These are phyloP conservation scores for Lithophane socia DNA, from an alignment of 2,888 invertebrate genomes.

Conservation along the genomic window DNA sequence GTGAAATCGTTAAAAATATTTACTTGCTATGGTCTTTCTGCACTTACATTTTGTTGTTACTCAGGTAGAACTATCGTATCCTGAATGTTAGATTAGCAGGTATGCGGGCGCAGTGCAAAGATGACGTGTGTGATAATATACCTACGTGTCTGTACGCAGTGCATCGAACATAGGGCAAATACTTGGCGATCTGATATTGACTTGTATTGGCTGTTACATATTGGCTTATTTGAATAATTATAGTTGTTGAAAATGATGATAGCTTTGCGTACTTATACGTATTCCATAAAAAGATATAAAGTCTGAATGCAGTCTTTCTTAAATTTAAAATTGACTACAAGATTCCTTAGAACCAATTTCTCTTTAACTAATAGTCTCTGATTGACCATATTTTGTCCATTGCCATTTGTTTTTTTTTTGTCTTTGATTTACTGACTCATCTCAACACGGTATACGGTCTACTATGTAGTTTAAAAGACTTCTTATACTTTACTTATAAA, in stretches of 20 bases:
- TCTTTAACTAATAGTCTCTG: too few species aligned
- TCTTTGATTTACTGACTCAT: not conserved
- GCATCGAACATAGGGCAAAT: slow-evolving; percentile 36
- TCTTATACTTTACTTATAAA: not conserved
- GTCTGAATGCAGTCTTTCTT: not conserved
- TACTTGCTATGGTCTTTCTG: slow-evolving; percentile 30
- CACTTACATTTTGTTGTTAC: not conserved
- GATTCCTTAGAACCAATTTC: not conserved
- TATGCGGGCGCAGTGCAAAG: slow-evolving; percentile 74
- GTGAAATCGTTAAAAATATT: not conserved
- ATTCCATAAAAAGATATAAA: not conserved
- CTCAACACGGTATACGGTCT: not conserved
- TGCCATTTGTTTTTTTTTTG: too few species aligned
- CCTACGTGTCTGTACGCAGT: slow-evolving; percentile 34
- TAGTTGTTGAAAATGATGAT: not conserved
- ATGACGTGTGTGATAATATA: slow-evolving; percentile 61
- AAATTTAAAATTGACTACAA: not conserved
- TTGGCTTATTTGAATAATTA: not conserved
- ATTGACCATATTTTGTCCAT: too few species aligned
- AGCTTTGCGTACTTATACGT: not conserved
- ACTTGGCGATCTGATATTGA: slow-evolving; percentile 34
- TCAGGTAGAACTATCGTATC: slow-evolving; percentile 47
- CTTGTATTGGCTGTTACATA: slow-evolving; percentile 3
- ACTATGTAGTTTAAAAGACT: not conserved
- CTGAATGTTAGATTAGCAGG: slow-evolving; percentile 69